A percentile compares a stretch with the other conserved stretches of the same genome.
Evolutionary conservation across 1,140 invertebrate genomes (phyloP).

Genomic region (Aphaenogaster ashmeadi): DNA sequence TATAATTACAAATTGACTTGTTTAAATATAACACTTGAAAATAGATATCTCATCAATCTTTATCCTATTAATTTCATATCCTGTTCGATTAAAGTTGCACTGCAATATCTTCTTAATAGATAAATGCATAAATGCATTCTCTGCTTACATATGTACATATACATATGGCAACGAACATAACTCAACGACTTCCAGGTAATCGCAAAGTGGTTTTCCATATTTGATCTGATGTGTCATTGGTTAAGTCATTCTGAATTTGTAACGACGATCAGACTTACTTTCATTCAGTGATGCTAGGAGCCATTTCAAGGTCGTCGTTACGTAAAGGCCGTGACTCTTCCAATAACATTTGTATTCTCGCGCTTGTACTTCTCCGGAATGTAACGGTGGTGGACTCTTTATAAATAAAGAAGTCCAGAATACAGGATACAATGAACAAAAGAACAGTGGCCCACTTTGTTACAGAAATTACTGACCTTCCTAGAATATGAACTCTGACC

Average conservation of each 20-base stretch:
- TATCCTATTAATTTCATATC: not conserved
- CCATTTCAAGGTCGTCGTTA: slow-evolving; percentile 69
- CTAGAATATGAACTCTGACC: slow-evolving; percentile 78
- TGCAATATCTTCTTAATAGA: not conserved
- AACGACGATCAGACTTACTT: slow-evolving; percentile 64
- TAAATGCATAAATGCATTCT: slow-evolving; percentile 11
- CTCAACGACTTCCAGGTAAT: slow-evolving; percentile 54
- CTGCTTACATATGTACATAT: not conserved
- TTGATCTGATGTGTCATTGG: slow-evolving; percentile 70
- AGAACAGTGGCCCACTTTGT: slow-evolving; percentile 78
- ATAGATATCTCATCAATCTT: not conserved
- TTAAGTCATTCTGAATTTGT: slow-evolving; percentile 72
- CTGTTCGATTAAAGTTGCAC: slow-evolving; percentile 8
- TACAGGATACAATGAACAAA: not conserved
- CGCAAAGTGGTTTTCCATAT: slow-evolving; percentile 63
- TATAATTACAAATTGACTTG: slow-evolving; percentile 19
- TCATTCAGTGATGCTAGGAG: slow-evolving; percentile 63
- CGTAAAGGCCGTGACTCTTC: not conserved
- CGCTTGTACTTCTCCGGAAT: not conserved
- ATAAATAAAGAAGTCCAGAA: not conserved
- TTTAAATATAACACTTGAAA: slow-evolving; percentile 12
- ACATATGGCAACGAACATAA: not conserved
- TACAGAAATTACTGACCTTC: slow-evolving; percentile 74
- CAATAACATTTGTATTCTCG: slow-evolving; percentile 34
- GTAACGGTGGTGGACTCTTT: not conserved